Base-by-base conservation (phyloP, 2,797 vertebrate species). In the Iguana delicatissima region DNA sequence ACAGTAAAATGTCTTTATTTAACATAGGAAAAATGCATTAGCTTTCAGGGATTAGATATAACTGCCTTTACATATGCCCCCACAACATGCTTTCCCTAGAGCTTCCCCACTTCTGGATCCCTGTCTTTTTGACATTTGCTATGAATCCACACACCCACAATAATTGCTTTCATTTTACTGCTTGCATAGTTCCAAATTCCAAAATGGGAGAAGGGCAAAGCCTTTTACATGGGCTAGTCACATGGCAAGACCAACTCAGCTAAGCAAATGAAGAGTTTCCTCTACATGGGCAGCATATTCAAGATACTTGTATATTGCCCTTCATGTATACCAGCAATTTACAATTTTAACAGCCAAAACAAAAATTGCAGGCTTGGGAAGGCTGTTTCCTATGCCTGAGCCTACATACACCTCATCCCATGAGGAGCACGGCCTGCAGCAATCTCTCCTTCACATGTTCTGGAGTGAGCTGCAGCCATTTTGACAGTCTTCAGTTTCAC, bases 1-100 rank as follows among this genome's bases (percentile, higher is more conserved):
- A 83, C 50, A 67, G 50, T 69, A 57, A 57, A 59, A 22, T 42
- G 9, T 26, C 22, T 91, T 91, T 91, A 91, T 91, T 91, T n/a
- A 77, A 13, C 62, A n/a, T n/a, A n/a, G 74, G 55, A 88, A 87
- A 87, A 84, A 8, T 86, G 52, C 26, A 80, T 57, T 42, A 50
- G 10, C 26, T 69, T 57, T 46, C 18, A 2, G 18, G 35, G 12
- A 4, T 22, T 83, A 64, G 87, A 64, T 13, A 64, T 86, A 46
- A 81, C 9, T 73, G 84, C 64, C 32, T 83, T 87, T 83, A 46
- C n/a, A 6, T n/a, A 24, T 38, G 46, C 14, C 46, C 46, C 22
- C 22, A 16, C 20, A 16, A 67, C 35, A 57, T 35, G 22, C 38
- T 82, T 82, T 82, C 32, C 46, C 32, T 42, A 64, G 32, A 52